Base-by-base conservation (phyloP, 2,888 invertebrate species). In the Drosophila gaucha region DNA sequence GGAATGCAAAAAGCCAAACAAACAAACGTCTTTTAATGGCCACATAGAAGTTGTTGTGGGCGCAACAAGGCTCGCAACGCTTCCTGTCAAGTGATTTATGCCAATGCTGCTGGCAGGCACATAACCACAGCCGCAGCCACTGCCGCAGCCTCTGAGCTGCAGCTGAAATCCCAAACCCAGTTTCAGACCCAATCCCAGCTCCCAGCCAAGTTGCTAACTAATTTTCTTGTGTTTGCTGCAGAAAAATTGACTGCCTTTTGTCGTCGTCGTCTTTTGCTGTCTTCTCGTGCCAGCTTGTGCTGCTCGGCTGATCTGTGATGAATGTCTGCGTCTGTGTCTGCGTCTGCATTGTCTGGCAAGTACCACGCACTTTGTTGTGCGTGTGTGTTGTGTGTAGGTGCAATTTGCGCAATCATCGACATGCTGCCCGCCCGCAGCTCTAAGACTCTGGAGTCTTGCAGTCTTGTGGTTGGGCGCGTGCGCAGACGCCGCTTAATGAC, bases 21-120 rank as follows among this genome's bases (percentile, higher is more conserved):
- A 85, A 87, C 87, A 82, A 82, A 85, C 75, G 85, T 85, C 85
- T 87, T 82, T 87, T 85, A 82, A 87, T 80, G 86, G 88, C 86
- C 79, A 75, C 67, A 82, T 85, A 85, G 88, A 82, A 66, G 74
- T 73, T 69, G 83, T 86, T 82, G 82, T 87, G 82, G 82, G 82
- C 82, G 82, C 88, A 83, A 83, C 82, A 83, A 83, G 82, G 68
- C 82, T 87, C 65, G 83, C 80, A 84, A 84, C 86, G 88, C 86
- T 88, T 84, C 85, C 83, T 84, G 83, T 79, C 86, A 83, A 88
- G 84, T 88, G 84, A 84, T 84, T 84, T 84, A 84, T 84, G 86
- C 83, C 83, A 82, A 74, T 74, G 74, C 69, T 71, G 77, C 60
- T 71, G 72, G 41, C 71, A 80, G 80, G 70, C 78, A 73, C 54